Evolutionary conservation across 2,113 vertebrate genomes (phyloP).

Genomic region (Pelobates fuscus): DNA sequence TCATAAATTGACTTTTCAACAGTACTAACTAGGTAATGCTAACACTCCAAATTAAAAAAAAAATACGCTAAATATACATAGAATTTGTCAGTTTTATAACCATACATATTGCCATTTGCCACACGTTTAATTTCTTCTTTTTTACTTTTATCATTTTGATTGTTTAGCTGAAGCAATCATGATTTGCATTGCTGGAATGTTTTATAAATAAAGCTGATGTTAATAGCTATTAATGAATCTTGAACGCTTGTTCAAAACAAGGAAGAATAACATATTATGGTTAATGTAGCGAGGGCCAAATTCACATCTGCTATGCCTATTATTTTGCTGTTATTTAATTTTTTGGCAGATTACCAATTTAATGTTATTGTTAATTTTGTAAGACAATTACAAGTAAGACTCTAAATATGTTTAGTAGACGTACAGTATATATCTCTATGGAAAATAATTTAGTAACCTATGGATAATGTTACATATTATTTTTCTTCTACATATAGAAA

Average conservation of each 20-base stretch:
- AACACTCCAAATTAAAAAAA: too few species aligned
- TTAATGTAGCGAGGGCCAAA: constrained; percentile 13
- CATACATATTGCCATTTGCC: too few species aligned
- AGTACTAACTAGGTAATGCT: too few species aligned
- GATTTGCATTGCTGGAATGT: neutral
- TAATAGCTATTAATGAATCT: constrained; percentile 34
- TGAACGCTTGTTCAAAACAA: constrained; percentile 23
- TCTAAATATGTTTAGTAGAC: neutral
- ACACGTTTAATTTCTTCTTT: too few species aligned
- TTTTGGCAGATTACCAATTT: constrained; percentile 18
- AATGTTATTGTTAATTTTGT: constrained; percentile 27
- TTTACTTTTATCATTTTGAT: neutral
- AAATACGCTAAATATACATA: too few species aligned
- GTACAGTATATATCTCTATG: too few species aligned
- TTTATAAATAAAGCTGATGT: neutral
- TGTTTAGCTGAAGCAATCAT: constrained; percentile 1
- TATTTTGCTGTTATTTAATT: constrained; percentile 23
- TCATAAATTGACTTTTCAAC: too few species aligned
- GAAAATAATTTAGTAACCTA: too few species aligned
- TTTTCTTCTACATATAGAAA: too few species aligned
- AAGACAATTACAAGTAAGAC: neutral
- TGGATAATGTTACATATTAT: too few species aligned
- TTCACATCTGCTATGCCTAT: constrained; percentile 29
- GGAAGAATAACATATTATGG: neutral
- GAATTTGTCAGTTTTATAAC: too few species aligned